Evolutionary conservation across 1,140 invertebrate genomes (phyloP).

Genomic region (Bombus difficillimus): DNA sequence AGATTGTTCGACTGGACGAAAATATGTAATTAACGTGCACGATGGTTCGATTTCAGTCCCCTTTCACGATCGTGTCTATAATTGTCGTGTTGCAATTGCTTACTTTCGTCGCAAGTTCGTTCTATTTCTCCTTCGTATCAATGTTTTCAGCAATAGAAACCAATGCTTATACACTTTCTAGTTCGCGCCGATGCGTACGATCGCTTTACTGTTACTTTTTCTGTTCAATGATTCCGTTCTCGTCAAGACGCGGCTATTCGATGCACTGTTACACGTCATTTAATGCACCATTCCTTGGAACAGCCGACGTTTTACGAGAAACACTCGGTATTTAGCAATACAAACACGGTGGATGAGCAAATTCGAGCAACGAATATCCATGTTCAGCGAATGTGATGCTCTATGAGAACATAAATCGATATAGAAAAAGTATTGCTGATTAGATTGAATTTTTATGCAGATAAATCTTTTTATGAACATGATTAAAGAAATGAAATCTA

Average conservation of each 20-base stretch:
- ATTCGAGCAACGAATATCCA: not conserved
- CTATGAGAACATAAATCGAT: too few species aligned
- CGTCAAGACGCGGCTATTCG: not conserved
- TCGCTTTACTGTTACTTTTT: constrained; percentile 54
- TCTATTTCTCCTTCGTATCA: constrained; percentile 61
- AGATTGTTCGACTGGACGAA: not conserved
- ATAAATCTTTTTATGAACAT: too few species aligned
- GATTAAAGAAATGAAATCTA: too few species aligned
- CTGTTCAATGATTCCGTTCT: constrained; percentile 34
- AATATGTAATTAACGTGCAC: constrained; percentile 43
- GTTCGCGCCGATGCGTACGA: constrained; percentile 55
- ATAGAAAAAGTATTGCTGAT: too few species aligned
- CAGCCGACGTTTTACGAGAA: not conserved
- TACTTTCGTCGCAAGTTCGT: constrained; percentile 72
- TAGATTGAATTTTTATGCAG: too few species aligned
- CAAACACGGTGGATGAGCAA: not conserved
- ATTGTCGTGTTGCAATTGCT: constrained; percentile 57
- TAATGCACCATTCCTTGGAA: not conserved
- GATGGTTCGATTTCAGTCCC: constrained; percentile 24
- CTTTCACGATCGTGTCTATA: constrained; percentile 41
- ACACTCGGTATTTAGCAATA: not conserved
- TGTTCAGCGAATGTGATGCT: not conserved
- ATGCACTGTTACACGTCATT: not conserved
- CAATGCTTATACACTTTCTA: constrained; percentile 74
- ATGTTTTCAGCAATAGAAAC: constrained; percentile 46